Conservation (phyloP, 2,113 vertebrate genomes). For the Notothenia rossii region DNA sequence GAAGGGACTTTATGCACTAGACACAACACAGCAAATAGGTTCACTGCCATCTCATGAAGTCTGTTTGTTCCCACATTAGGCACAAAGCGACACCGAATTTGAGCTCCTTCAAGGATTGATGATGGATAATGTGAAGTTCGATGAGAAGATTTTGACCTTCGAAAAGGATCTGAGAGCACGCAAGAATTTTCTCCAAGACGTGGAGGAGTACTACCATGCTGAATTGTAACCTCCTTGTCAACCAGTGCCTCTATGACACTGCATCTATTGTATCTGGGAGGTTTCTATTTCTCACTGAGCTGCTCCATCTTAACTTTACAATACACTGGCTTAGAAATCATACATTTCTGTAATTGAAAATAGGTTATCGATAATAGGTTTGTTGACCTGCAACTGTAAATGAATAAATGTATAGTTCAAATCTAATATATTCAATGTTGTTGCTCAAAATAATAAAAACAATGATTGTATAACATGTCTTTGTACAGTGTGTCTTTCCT, state of each 20-base stretch:
- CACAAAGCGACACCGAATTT: rapidly evolving
- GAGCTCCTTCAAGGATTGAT: not conserved
- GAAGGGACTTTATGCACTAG: not conserved
- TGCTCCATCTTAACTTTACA: not conserved
- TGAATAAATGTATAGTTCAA: too few species aligned
- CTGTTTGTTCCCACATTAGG: slow-evolving; percentile 1
- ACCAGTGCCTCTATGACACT: not conserved
- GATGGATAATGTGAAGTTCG: rapidly evolving
- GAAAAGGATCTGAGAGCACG: rapidly evolving
- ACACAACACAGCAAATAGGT: too few species aligned
- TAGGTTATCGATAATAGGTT: not conserved
- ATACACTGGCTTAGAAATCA: not conserved
- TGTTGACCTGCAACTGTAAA: not conserved
- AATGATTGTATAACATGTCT: too few species aligned
- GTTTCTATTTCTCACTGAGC: not conserved
- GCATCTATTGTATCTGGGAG: not conserved
- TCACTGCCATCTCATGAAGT: not conserved
- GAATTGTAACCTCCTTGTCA: slow-evolving; percentile 23
- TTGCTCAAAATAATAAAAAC: too few species aligned
- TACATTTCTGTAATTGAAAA: not conserved
- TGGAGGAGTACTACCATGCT: not conserved
- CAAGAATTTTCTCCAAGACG: rapidly evolving
- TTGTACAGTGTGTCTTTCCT: too few species aligned
- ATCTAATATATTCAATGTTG: too few species aligned
- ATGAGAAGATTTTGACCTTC: rapidly evolving